Base-by-base conservation (phyloP, 2,113 vertebrate species). In the Heterocephalus glaber region DNA sequence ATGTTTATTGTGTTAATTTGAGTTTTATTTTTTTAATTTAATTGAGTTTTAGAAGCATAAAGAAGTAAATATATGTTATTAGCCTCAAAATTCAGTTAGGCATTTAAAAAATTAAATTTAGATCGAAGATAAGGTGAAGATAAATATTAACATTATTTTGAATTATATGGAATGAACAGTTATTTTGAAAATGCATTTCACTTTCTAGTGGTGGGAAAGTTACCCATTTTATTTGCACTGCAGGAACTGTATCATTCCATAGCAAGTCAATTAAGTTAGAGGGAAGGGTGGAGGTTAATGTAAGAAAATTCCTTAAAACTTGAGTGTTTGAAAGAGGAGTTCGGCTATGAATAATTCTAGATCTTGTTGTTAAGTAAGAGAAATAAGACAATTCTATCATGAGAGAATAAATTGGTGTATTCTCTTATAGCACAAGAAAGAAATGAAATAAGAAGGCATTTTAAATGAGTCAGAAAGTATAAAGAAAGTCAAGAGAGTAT, bases 111-210 rank as follows among this genome's bases (percentile, higher is more conserved):
- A 90, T 84, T 89, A 28, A 90, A 35, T 90, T 83, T 30, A 81
- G 7, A 41, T 20, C 41, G n/a, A 90, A 84, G 13, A 56, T 38
- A 54, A 86, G 54, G 24, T 33, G 30, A 52, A 35, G 14, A 68
- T 80, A 89, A 76, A 63, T 72, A 77, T 47, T 68, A 86, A 65
- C 7, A 77, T 95, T 94, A 79, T 44, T 90, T 94, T 63, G 47
- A 85, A 95, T 86, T 82, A 74, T 16, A 38, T 44, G 56, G 66
- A 56, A 28, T 81, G 63, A 54, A 94, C 82, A 74, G 56, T 56
- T 47, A 72, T 66, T 86, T 72, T 79, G 8, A 66, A 95, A 92
- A 92, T 84, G 8, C 1, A 80, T 84, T 54, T 94, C 26, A 49
- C 35, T 60, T 58, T 90, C 52, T 91, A 66, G 58, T 60, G 35